Evolutionary conservation across 2,888 invertebrate genomes (phyloP).

Genomic region (Euplagia quadripunctaria): DNA sequence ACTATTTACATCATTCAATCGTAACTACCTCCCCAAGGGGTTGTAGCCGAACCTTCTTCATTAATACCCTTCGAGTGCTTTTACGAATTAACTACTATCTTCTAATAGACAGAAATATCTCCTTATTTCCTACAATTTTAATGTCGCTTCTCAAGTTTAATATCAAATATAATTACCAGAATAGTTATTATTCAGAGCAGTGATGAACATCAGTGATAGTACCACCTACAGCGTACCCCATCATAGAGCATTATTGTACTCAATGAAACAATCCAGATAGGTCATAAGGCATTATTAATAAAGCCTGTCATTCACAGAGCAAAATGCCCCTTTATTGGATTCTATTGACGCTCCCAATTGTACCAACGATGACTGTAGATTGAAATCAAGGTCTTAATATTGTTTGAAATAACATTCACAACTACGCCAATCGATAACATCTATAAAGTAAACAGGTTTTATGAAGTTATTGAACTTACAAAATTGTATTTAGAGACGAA

Average conservation of each 20-base stretch:
- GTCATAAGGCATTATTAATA: constrained; percentile 20
- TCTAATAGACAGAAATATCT: neutral
- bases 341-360: constrained; percentile 54
- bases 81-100: neutral
- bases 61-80: neutral
- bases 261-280: constrained; percentile 15
- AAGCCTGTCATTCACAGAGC: constrained; percentile 34
- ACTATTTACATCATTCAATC: neutral
- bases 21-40: neutral
- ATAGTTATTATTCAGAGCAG: neutral
- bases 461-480: constrained; percentile 47
- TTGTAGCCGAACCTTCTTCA: neutral
- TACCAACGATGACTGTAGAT: constrained; percentile 51
- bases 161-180: too few relatives aligned
- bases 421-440: constrained; percentile 34
- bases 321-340: constrained; percentile 46
- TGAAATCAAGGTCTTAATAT: constrained; percentile 69
- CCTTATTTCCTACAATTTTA: too few relatives aligned
- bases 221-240: neutral
- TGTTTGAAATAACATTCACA: constrained; percentile 52
- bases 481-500: constrained; percentile 14
- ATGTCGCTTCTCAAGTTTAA: too few relatives aligned
- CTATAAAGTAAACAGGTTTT: constrained; percentile 44
- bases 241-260: constrained; percentile 5
- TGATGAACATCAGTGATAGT: neutral